phyloP scores from a whole-genome alignment of 2,888 invertebrate species.

The Ethmia dodecea region DNA sequence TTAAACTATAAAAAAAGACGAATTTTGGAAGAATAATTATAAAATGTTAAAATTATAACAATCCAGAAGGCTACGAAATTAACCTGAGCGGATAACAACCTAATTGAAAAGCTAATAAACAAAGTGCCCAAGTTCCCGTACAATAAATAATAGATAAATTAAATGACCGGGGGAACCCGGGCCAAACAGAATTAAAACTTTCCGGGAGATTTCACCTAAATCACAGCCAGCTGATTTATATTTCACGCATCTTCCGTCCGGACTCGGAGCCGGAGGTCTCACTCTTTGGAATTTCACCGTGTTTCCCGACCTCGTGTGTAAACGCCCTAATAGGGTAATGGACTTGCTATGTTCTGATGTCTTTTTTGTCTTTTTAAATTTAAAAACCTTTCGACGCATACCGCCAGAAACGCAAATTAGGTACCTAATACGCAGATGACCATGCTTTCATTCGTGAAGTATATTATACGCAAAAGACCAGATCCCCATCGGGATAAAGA shows the following conservation, averaged over 20 bases:
- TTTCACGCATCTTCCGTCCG: constrained; percentile 56
- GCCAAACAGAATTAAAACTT: constrained; percentile 68
- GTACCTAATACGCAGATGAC: too few species aligned
- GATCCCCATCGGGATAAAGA: too few species aligned
- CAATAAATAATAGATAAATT: constrained; percentile 67
- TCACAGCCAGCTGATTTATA: constrained; percentile 63
- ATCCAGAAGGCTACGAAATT: constrained; percentile 15
- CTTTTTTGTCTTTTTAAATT: not conserved
- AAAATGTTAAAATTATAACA: too few species aligned
- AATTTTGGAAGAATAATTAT: too few species aligned
- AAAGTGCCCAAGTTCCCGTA: constrained; percentile 50
- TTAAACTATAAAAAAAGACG: too few species aligned
- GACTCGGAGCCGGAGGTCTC: constrained; percentile 16
- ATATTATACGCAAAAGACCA: too few species aligned
- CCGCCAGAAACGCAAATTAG: too few species aligned
- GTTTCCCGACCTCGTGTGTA: constrained; percentile 6
- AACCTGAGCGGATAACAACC: constrained; percentile 16
- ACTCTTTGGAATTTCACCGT: too few species aligned
- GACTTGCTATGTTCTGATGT: constrained; percentile 7
- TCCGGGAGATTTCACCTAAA: constrained; percentile 60
- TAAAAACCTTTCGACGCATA: too few species aligned
- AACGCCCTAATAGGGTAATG: constrained; percentile 7
- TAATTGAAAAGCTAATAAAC: constrained; percentile 61
- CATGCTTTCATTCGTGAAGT: too few species aligned
- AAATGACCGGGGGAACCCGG: constrained; percentile 45